Evolutionary conservation across 2,888 invertebrate species (phyloP), one percentile per base, ranked within the genome.

Genomic region (Morpho deidamia): DNA sequence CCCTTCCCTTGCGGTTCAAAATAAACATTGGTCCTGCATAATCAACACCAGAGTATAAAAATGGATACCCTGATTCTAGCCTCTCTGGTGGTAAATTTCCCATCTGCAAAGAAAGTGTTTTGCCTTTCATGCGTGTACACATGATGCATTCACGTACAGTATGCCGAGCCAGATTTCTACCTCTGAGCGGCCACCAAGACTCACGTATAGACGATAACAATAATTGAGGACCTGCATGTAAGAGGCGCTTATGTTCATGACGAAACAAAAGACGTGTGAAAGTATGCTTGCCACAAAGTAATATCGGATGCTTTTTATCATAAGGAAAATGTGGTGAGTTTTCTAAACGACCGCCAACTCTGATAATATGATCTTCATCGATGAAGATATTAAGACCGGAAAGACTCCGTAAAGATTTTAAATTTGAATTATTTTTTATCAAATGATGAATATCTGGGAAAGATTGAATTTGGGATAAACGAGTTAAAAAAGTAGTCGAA

Each of bases 1-100:
- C 64, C 8, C 59, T 57, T 3, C 65, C 64, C 45, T 59, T 63
- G 2, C 62, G 40, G 42, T 62, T 66, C 9, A 66, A 44, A 23
- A 60, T 54, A 11, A 53, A 51, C 37, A 66, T 34, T 37, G 66
- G 67, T 7, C 66, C 67, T 0, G 61, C 63, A 43, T 67, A 64
- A 11, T 67, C 65, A 0, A 67, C 66, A 12, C 64, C 67, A 10
- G 58, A 56, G 8, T 40, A 51, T 11, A 59, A 35, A 56, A 65
- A 67, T 1, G 64, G 65, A 42, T 50, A 61, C 11, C 42, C 59
- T 8, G 59, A 44, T 35, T 51, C 42, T 37, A 69, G n/a, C 37
- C 66, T 35, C 47, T 63, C 57, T 32, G 9, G 11, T 45, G 63
- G 61, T 41, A 65, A 38, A 40, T 64, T 61, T 11, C 53, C 53